These are phyloP conservation scores for Zosterops pallidus DNA, from an alignment of 2,113 vertebrate genomes.

Conservation along the genomic window DNA sequence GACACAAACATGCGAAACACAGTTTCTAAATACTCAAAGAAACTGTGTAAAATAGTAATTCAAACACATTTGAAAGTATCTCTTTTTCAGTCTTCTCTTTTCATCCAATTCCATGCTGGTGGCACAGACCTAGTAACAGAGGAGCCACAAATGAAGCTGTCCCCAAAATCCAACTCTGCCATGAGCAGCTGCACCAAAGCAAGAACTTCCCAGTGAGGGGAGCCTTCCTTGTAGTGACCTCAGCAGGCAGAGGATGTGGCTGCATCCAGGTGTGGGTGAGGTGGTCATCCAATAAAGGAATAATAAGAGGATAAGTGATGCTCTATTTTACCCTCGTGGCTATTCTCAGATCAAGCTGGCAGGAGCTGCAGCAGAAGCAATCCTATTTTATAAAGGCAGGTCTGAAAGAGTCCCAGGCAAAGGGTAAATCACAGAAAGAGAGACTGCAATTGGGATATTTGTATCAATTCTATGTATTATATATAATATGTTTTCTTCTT, in stretches of 20 bases:
- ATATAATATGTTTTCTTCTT: background rate
- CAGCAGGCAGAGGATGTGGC: background rate
- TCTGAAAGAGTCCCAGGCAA: background rate
- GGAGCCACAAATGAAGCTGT: background rate
- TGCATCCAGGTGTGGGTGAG: background rate
- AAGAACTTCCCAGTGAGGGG: background rate
- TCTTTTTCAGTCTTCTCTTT: background rate
- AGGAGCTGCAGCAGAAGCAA: constrained; percentile 15
- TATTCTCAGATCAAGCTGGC: constrained; percentile 37
- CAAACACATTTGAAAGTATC: background rate
- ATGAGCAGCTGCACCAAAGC: background rate
- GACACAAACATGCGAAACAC: background rate
- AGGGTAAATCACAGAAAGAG: background rate
- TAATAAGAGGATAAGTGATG: background rate
- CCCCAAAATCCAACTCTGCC: background rate
- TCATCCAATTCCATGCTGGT: background rate
- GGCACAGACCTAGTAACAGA: background rate
- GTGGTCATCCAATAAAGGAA: constrained; percentile 32
- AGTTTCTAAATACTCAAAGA: background rate
- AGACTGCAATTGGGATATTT: background rate
- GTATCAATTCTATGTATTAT: background rate
- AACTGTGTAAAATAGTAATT: background rate
- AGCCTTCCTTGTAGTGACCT: background rate
- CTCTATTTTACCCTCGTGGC: background rate
- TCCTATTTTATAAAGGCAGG: background rate